phyloP scores from a whole-genome alignment of 2,113 vertebrate species.

The Jaculus jaculus region DNA sequence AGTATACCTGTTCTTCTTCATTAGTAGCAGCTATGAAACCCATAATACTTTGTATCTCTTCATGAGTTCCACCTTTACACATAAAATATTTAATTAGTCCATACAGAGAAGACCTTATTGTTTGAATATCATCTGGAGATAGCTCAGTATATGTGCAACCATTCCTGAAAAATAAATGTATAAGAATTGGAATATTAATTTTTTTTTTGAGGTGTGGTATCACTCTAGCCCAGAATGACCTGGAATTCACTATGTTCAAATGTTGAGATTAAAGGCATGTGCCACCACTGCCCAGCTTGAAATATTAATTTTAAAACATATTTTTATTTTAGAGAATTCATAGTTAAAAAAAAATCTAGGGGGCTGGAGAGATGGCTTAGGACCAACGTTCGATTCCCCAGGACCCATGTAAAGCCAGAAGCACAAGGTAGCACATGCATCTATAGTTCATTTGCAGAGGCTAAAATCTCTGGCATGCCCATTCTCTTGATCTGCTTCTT shows the following conservation, averaged over 20 bases:
- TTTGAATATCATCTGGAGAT: conserved; percentile 91
- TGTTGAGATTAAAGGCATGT: no score
- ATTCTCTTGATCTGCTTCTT: no score
- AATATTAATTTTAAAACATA: conserved; percentile 32
- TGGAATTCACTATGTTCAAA: no score
- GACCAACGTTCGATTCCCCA: background rate
- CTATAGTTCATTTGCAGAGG: no score
- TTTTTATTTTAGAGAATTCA: conserved; percentile 19
- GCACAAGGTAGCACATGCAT: no score
- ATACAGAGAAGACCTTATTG: conserved; percentile 92
- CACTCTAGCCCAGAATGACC: no score
- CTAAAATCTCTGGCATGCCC: no score
- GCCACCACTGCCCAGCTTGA: no score
- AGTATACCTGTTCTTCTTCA: conserved; percentile 94
- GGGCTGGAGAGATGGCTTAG: background rate
- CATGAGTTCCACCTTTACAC: conserved; percentile 94
- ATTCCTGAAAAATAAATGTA: conserved; percentile 71
- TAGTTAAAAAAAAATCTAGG: background rate
- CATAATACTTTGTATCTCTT: conserved; percentile 96
- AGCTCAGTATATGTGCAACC: conserved; percentile 87
- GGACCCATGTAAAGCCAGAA: no score
- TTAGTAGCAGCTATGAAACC: conserved; percentile 94
- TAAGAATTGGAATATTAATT: conserved; percentile 50
- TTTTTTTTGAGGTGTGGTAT: background rate
- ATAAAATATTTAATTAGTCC: conserved; percentile 97